Evolutionary conservation across 2,113 vertebrate species (phyloP).

Genomic region (Rhabdomys dilectus): DNA sequence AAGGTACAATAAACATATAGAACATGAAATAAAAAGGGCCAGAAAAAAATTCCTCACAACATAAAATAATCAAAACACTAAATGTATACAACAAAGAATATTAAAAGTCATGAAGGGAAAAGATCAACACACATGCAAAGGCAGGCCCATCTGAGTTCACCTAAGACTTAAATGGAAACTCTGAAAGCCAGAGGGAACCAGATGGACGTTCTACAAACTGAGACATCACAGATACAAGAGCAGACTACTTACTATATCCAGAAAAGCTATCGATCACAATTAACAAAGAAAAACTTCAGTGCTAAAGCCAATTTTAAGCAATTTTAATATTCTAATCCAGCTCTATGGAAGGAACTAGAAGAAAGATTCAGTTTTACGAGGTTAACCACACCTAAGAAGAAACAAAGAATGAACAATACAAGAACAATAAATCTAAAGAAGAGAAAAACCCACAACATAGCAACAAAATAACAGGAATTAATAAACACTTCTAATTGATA

Average conservation of each 20-base stretch:
- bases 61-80: not conserved
- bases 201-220: not conserved
- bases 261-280: not conserved
- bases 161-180: not conserved
- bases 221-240: not conserved
- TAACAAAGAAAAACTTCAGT: not conserved
- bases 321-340: not conserved
- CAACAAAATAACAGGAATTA: not conserved
- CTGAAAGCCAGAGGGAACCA: not conserved
- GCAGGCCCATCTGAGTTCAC: not conserved
- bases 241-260: too few species aligned
- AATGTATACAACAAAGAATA: not conserved
- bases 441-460: not conserved
- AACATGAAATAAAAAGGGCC: not conserved
- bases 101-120: not conserved
- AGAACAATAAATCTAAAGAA: not conserved
- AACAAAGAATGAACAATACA: not conserved
- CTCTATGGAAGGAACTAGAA: not conserved
- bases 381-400: not conserved
- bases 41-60: not conserved
- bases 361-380: not conserved
- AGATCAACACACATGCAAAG: not conserved
- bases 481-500: not conserved
- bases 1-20: not conserved
- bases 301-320: not conserved